Conservation (phyloP, 1,140 invertebrate genomes). For the Carposina sasakii region DNA sequence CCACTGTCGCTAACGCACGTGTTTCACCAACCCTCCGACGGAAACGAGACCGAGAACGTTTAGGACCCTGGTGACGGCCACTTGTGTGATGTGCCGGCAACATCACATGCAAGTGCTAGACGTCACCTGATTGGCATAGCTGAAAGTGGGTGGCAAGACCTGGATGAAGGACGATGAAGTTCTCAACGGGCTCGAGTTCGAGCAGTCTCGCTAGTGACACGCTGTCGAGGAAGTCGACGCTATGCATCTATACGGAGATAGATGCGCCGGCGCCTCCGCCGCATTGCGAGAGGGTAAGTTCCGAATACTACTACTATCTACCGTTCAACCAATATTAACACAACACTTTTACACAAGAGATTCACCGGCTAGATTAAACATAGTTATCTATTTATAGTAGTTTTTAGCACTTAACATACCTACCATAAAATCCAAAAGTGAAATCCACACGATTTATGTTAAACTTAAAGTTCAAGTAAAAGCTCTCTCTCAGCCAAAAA, state of each 20-base stretch:
- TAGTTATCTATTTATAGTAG: no score
- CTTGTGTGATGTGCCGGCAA: constrained; percentile 62
- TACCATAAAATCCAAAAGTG: no score
- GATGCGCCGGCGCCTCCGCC: constrained; percentile 43
- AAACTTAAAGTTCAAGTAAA: no score
- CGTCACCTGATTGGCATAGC: constrained; percentile 52
- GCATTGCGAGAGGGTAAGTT: constrained; percentile 57
- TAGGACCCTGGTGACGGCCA: constrained; percentile 37
- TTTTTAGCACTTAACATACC: no score
- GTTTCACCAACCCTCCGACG: constrained; percentile 23
- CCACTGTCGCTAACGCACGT: constrained; percentile 37
- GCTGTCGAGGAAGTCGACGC: constrained; percentile 71
- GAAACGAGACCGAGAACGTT: constrained; percentile 4
- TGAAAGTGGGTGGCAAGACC: constrained; percentile 16
- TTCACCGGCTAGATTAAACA: no score
- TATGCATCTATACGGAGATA: constrained; percentile 71
- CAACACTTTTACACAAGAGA: no score
- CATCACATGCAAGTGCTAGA: constrained; percentile 55
- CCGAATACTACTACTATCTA: neutral
- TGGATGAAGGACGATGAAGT: constrained; percentile 63
- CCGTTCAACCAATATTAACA: no score
- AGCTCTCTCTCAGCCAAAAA: no score
- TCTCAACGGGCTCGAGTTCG: constrained; percentile 71
- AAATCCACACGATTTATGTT: no score
- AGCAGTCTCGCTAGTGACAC: constrained; percentile 72